Base-by-base conservation (phyloP, 2,113 vertebrate species). In the Machaerirhynchus nigripectus region DNA sequence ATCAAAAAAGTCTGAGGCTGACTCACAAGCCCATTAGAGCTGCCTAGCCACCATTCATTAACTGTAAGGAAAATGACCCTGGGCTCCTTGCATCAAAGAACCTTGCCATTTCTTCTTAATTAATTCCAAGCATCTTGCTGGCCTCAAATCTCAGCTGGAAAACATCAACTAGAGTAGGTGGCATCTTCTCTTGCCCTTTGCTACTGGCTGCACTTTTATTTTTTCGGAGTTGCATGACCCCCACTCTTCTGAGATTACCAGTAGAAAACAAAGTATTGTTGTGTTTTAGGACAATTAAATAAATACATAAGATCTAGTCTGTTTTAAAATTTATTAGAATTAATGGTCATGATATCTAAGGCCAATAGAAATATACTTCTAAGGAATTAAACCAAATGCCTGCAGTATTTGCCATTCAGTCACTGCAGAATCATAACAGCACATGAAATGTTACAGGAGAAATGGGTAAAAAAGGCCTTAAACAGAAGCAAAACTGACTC, bases 401-500 rank as follows among this genome's bases (percentile, higher is more conserved):
- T 75, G 71, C 64, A 84, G 85, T 3, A 8, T 80, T 94, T 81
- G 35, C 68, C 63, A 60, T 57, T 80, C 56, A 94, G 85, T 46
- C 75, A 37, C 2, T 86, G 83, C 67, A 88, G 83, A 95, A 92
- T 56, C 77, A 63, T 73, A 93, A 84, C n/a, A 56, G 71, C 31
- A 64, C 56, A 86, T 33, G 10, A 81, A 95, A 78, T 13, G 17
- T 68, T 74, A 86, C 47, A 78, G 56, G 85, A 88, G 56, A 88
- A 89, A 92, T 2, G 60, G 60, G 59, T 68, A 69, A 96, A 96
- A 90, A 85, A 90, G 84, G 46, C 69, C 76, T 93, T 74, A 78
- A 95, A 86, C 71, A 95, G 92, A 96, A 96, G 90, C 86, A 91
- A 95, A 94, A 94, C 76, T 94, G 92, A 96, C 79, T 97, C 96